Conservation (phyloP, 2,797 vertebrate species). For the Furcifer pardalis region DNA sequence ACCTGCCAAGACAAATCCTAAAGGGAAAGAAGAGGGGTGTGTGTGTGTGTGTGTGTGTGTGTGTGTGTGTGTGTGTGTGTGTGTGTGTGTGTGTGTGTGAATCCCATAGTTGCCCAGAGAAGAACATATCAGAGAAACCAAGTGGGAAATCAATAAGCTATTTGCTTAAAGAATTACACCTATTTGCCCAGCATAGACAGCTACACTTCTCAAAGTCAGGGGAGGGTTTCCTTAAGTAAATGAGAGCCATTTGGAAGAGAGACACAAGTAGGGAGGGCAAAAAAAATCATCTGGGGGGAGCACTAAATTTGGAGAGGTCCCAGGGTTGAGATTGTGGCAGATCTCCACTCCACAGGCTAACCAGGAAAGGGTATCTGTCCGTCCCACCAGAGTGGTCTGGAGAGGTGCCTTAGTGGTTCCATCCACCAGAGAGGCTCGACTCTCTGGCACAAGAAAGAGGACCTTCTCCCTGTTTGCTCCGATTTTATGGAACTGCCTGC, state of each 20-base stretch:
- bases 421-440: no score
- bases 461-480: no score
- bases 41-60: no score
- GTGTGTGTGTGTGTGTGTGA: no score
- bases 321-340: no score
- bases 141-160: slow-evolving; percentile 18
- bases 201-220: slow-evolving; percentile 23
- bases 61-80: no score
- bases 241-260: background rate
- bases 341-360: background rate
- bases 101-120: background rate
- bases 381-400: no score
- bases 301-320: background rate
- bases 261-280: background rate
- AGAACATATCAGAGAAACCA: background rate
- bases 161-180: slow-evolving; percentile 38
- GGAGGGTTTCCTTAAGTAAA: background rate
- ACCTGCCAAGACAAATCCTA: background rate
- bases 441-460: no score
- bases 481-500: no score
- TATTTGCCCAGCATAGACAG: slow-evolving; percentile 13
- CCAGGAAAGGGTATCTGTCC: no score
- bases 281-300: background rate
- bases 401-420: no score
- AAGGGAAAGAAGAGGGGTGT: background rate